Conservation (phyloP, 1,140 invertebrate species). For the Pararge aegeria region DNA sequence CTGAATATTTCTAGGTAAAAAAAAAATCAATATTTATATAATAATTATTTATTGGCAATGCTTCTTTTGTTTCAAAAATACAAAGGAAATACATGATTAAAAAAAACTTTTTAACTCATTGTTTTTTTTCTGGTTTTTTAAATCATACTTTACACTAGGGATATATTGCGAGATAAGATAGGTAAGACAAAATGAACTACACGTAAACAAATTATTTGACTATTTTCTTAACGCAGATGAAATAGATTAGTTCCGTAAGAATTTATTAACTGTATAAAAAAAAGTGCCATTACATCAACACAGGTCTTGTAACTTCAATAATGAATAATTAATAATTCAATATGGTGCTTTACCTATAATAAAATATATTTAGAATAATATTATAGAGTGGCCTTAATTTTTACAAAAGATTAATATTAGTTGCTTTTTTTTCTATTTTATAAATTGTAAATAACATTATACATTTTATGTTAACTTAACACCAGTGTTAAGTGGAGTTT, state of each 20-base stretch:
- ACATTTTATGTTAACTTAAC: slow-evolving; percentile 15
- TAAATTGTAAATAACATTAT: slow-evolving; percentile 63
- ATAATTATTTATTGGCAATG: too few relatives aligned
- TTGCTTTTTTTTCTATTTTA: slow-evolving; percentile 33
- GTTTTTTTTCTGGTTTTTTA: too few relatives aligned
- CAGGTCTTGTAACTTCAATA: slow-evolving; percentile 19
- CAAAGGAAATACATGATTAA: too few relatives aligned
- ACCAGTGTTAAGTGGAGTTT: slow-evolving; percentile 5
- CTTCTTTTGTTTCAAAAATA: too few relatives aligned
- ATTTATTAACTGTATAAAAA: slow-evolving; percentile 2
- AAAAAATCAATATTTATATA: too few relatives aligned
- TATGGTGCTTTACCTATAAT: slow-evolving; percentile 59
- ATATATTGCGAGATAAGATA: too few relatives aligned
- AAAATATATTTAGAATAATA: slow-evolving; percentile 33
- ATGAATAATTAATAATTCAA: slow-evolving; percentile 18
- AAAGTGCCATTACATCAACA: slow-evolving; percentile 32
- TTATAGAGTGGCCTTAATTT: slow-evolving; percentile 52
- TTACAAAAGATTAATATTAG: slow-evolving; percentile 29
- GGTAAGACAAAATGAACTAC: too few relatives aligned
- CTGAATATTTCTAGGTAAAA: too few relatives aligned
- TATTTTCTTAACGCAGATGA: too few relatives aligned
- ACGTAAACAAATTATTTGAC: too few relatives aligned
- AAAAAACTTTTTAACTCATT: too few relatives aligned
- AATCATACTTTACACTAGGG: too few relatives aligned
- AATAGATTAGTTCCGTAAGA: slow-evolving; percentile 17